These are phyloP conservation scores for Tetropium fuscum DNA, from an alignment of 2,888 invertebrate species.

Conservation along the genomic window DNA sequence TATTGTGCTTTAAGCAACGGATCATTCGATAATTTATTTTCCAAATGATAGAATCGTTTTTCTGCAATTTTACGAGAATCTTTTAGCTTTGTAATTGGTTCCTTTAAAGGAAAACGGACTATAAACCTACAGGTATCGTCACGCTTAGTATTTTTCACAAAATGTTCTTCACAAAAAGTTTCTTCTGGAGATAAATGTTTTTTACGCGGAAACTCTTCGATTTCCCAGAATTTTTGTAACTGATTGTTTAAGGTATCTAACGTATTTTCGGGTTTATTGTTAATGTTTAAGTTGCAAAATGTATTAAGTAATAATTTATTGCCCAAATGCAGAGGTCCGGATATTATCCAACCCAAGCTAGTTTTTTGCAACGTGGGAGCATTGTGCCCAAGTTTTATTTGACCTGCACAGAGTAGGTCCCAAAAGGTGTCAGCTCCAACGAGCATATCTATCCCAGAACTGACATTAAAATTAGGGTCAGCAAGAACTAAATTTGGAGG, in stretches of 20 bases:
- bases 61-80: constrained; percentile 1
- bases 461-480: constrained; percentile 14
- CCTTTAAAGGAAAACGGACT: constrained; percentile 8
- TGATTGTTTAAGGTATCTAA: not conserved
- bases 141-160: not conserved
- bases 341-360: constrained; percentile 1
- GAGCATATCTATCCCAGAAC: constrained; percentile 17
- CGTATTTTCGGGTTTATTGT: not conserved
- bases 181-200: constrained; percentile 7
- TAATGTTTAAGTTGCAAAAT: not conserved
- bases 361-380: constrained; percentile 2
- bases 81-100: not conserved
- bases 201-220: not conserved
- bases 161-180: constrained; percentile 7
- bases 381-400: constrained; percentile 10
- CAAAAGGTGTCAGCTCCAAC: constrained; percentile 20
- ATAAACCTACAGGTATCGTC: not conserved
- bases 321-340: not conserved
- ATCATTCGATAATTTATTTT: constrained; percentile 1
- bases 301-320: not conserved
- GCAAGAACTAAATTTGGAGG: constrained; percentile 11
- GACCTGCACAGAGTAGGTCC: constrained; percentile 19
- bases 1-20: constrained; percentile 2
- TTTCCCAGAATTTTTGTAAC: constrained; percentile 3
- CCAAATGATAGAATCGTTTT: not conserved